Base-by-base conservation (phyloP, 2,888 invertebrate genomes). In the Amorpha juglandis region DNA sequence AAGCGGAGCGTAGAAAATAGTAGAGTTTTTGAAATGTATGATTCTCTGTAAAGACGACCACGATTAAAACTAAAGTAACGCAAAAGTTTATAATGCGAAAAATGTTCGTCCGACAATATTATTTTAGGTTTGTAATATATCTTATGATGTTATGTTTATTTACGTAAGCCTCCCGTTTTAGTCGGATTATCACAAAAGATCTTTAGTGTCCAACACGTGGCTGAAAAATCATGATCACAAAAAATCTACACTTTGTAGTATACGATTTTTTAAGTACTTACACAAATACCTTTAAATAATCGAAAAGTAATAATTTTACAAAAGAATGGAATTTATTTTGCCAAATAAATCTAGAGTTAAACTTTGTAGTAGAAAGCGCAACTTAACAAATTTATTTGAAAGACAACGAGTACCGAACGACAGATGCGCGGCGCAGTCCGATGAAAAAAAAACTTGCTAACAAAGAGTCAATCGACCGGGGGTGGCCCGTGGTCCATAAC, bases 371-470 rank as follows among this genome's bases (percentile, higher is more conserved):
- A 3, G 33, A 7, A 16, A 55, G 16, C 9, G 16, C 35, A 55
- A 16, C 9, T 38, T 19, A 1, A 58, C 12, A 19, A 58, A 38
- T 38, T 11, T 11, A 45, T 1, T 45, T 45, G 45, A 45, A 58
- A 19, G 6, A 12, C 19, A 58, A 0, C 7, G 35, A n/a, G 38
- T 12, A 6, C 1, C 35, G 16, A 12, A 12, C 19, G 58, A 58
- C 42, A 58, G 38, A 42, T 58, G 58, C 16, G 11, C 11, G 35
- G 55, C 12, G 14, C 27, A 35, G 8, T 16, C 1, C 16, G 38
- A n/a, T 19, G 8, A 35, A 16, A 58, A 35, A 16, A 58, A 58
- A 42, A 58, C 42, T 58, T 21, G 58, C 42, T 6, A 52, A 33
- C 52, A 52, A 52, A 27, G 14, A 52, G 12, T 6, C 19, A 12